phyloP scores from a whole-genome alignment of 1,140 invertebrate genomes.

The Hesperophylax magnus region DNA sequence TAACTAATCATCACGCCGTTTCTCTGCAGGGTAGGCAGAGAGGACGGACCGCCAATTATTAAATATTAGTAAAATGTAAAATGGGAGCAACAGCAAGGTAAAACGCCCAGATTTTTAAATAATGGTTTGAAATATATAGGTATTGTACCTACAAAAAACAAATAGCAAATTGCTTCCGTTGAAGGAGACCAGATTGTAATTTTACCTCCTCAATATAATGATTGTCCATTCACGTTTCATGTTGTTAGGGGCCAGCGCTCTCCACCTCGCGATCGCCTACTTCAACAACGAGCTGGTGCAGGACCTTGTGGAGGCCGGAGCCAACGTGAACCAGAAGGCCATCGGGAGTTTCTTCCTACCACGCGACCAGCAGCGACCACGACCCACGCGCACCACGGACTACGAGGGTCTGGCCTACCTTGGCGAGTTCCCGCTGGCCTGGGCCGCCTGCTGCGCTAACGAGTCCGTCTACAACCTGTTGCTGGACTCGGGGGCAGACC shows the following conservation, averaged over 20 bases:
- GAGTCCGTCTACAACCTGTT: slow-evolving; percentile 98
- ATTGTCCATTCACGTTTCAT: not conserved
- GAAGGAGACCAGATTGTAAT: too few relatives aligned
- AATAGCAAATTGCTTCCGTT: too few relatives aligned
- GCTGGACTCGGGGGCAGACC: slow-evolving; percentile 91
- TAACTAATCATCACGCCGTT: too few relatives aligned
- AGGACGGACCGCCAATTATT: too few relatives aligned
- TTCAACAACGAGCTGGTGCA: slow-evolving; percentile 96
- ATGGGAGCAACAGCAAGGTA: too few relatives aligned
- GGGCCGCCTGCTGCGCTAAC: slow-evolving; percentile 97
- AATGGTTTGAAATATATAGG: too few relatives aligned
- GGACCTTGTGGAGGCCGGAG: slow-evolving; percentile 90
- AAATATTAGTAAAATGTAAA: too few relatives aligned
- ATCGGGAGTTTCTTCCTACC: slow-evolving; percentile 95
- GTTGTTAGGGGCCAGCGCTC: slow-evolving; percentile 84
- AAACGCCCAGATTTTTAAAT: too few relatives aligned
- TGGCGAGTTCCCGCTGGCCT: slow-evolving; percentile 95
- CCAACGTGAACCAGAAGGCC: slow-evolving; percentile 92
- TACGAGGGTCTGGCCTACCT: slow-evolving; percentile 96
- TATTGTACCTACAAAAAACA: too few relatives aligned
- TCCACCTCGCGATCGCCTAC: slow-evolving; percentile 97
- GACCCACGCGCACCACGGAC: slow-evolving; percentile 85
- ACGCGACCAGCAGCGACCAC: slow-evolving; percentile 86
- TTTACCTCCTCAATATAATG: too few relatives aligned
- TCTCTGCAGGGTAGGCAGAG: too few relatives aligned